Conservation (phyloP, 2,113 vertebrate species). For the Tauraco erythrolophus region DNA sequence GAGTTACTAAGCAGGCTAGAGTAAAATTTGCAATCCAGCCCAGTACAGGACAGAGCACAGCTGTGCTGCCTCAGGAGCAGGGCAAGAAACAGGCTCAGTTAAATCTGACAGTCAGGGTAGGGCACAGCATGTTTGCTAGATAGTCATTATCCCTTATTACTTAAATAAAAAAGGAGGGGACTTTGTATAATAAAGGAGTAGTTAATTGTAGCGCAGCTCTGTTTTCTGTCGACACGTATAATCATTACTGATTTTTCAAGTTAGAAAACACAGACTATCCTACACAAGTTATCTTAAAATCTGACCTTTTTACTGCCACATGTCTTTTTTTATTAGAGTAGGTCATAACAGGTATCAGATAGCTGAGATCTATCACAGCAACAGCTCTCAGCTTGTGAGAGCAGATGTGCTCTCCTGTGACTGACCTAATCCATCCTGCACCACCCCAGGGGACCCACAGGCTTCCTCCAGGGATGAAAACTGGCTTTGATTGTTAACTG, state of each 20-base stretch:
- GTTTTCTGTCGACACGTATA: background rate
- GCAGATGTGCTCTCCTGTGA: background rate
- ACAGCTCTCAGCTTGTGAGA: background rate
- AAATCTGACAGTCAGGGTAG: background rate
- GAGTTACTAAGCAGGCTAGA: background rate
- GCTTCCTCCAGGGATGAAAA: background rate
- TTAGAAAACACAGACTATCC: background rate
- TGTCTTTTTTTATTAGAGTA: background rate
- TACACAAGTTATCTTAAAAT: background rate
- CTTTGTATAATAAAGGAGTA: background rate
- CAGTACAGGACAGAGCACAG: background rate
- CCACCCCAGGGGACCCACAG: background rate
- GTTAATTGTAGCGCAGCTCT: background rate
- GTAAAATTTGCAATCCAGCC: background rate
- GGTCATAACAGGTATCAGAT: background rate
- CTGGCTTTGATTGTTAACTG: background rate
- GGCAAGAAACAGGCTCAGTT: background rate
- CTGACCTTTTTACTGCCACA: background rate
- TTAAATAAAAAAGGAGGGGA: background rate
- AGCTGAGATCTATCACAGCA: background rate
- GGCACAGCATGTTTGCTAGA: background rate
- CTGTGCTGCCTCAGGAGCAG: background rate
- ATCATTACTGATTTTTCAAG: background rate
- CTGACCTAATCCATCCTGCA: background rate
- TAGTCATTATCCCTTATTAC: background rate